Base-by-base conservation (phyloP, 2,888 invertebrate species). In the Drosophila kokeensis region DNA sequence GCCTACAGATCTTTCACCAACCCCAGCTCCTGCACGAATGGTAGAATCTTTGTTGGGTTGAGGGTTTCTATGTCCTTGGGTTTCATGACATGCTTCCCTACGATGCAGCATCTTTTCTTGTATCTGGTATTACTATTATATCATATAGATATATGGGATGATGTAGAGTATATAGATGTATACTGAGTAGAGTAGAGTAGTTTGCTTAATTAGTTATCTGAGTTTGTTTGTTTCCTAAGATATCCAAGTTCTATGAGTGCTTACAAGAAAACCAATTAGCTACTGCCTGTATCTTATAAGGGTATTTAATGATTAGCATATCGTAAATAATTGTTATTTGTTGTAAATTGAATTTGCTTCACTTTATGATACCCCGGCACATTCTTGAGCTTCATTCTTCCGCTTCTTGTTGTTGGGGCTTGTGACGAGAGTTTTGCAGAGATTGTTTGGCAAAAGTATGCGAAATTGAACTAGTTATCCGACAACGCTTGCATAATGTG, bases 291-390 rank as follows among this genome's bases (percentile, higher is more conserved):
- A 21, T 0, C 4, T 1, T 8, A 1, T 2, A 15, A 57, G 42
- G 1, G 21, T 57, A 42, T 42, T 18, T 32, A 21, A 15, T 15
- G 1, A 1, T 40, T 10, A 15, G n/a, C 27, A 21, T 40, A 10
- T 2, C 29, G n/a, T 4, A 13, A 6, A 49, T 10, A 2, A 1
- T 3, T 6, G 0, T 18, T 36, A 15, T 34, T 15, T 24, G 15
- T 45, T n/a, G n/a, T 42, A 30, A n/a, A 24, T 32, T 45, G 34
- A 34, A 40, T 53, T 13, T 54, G 34, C 13, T 53, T 40, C 40
- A 40, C 49, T 69, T 77, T 63, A 59, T 65, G 73, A 38, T 48
- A 53, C 61, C 61, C 63, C 61, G 63, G 40, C 70, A 67, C 79
- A 76, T 77, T 77, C 76, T 40, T 48, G 10, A 55, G 32, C 42